Percentiles rank a stretch among this genome's conserved stretches.
Conservation (phyloP, 2,113 vertebrate genomes). For the Perca flavescens region DNA sequence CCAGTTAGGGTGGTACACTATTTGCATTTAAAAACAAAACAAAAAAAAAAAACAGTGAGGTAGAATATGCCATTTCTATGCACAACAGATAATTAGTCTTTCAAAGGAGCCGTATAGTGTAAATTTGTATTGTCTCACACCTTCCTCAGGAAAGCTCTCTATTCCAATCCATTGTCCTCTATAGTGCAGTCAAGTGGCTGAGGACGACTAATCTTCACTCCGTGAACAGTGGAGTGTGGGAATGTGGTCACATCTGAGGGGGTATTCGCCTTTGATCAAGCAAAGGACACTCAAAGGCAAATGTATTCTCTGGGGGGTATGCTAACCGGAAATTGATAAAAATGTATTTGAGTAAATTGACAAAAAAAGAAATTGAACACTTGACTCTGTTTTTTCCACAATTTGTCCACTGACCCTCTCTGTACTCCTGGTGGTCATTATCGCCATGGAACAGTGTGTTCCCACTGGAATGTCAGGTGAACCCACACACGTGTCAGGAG, state of each 20-base stretch:
- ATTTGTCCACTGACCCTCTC: not conserved
- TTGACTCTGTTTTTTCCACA: not conserved
- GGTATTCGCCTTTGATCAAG: constrained; percentile 31
- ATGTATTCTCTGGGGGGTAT: not conserved
- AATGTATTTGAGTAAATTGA: not conserved
- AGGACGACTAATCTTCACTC: constrained; percentile 25
- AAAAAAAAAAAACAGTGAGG: not conserved
- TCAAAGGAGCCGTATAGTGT: not conserved
- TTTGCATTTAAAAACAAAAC: not conserved
- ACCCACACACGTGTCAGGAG: not conserved
- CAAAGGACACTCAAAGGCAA: constrained; percentile 57
- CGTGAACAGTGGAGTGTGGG: constrained; percentile 40
- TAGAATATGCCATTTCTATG: not conserved
- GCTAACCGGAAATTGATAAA: constrained; percentile 8
- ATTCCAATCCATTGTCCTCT: constrained; percentile 1
- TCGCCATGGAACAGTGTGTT: constrained; percentile 44
- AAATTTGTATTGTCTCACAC: constrained; percentile 1
- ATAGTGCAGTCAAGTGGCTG: constrained; percentile 21
- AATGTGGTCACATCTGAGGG: constrained; percentile 3
- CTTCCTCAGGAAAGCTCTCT: constrained; percentile 2
- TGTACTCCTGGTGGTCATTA: constrained; percentile 7
- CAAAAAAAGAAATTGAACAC: not conserved
- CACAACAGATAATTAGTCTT: not conserved
- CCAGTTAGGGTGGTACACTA: not conserved
- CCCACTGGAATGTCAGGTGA: constrained; percentile 32